A percentile compares a stretch with the other conserved stretches of the same genome.
These are phyloP conservation scores for Drosophila littoralis DNA, from an alignment of 1,140 invertebrate genomes.

Conservation along the genomic window DNA sequence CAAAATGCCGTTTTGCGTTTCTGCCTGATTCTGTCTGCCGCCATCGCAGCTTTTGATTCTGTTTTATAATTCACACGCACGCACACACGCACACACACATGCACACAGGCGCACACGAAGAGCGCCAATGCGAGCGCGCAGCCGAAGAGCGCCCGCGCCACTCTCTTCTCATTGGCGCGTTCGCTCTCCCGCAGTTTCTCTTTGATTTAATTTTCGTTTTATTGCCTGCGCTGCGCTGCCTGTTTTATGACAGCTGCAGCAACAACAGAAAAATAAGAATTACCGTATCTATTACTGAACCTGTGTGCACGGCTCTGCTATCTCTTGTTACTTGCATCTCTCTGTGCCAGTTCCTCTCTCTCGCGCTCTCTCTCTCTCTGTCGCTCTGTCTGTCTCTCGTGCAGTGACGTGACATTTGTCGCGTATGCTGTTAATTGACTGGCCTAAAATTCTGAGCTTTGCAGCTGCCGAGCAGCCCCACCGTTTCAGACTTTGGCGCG, in stretches of 20 bases:
- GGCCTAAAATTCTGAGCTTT: slow-evolving; percentile 48
- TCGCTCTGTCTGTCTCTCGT: slow-evolving; percentile 2
- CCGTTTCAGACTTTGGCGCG: slow-evolving; percentile 41
- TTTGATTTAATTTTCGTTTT: slow-evolving; percentile 43
- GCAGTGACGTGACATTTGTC: slow-evolving; percentile 53
- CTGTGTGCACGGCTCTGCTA: slow-evolving; percentile 15
- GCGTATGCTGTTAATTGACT: slow-evolving; percentile 51
- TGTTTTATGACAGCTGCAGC: slow-evolving; percentile 45
- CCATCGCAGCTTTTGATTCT: slow-evolving; percentile 76
- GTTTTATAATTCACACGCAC: slow-evolving; percentile 74
- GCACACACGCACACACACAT: slow-evolving; percentile 21
- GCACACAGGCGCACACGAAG: neutral
- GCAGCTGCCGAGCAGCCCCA: slow-evolving; percentile 21
- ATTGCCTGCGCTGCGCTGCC: slow-evolving; percentile 25
- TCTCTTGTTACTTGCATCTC: slow-evolving; percentile 35
- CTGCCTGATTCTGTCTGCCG: slow-evolving; percentile 66
- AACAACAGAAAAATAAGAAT: slow-evolving; percentile 11
- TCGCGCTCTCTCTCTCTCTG: neutral
- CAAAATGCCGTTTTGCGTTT: slow-evolving; percentile 50
- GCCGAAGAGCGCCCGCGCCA: slow-evolving; percentile 18
- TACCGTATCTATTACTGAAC: slow-evolving; percentile 53
- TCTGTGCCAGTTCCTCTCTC: slow-evolving; percentile 9
- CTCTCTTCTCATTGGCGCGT: neutral
- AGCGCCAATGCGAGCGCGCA: slow-evolving; percentile 20
- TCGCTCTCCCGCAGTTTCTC: slow-evolving; percentile 9